phyloP scores from a whole-genome alignment of 2,113 vertebrate genomes.

The Perca schrenkii region DNA sequence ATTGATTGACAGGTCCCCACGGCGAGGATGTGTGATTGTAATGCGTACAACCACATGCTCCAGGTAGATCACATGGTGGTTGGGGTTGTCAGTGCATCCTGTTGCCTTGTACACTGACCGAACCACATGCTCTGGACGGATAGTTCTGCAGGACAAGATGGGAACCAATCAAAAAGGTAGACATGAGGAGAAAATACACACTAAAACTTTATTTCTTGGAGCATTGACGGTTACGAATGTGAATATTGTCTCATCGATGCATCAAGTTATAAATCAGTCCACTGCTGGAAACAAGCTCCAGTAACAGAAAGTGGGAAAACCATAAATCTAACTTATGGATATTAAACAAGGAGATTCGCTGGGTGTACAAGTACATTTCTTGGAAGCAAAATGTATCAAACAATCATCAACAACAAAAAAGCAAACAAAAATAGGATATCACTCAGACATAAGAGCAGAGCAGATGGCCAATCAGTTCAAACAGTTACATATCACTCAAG shows the following conservation, averaged over 20 bases:
- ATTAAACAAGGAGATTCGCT: background rate
- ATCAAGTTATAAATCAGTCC: background rate
- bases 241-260: background rate
- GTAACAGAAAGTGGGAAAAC: background rate
- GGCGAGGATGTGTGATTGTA: slow-evolving; percentile 95
- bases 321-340: background rate
- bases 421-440: background rate
- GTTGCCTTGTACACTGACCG: slow-evolving; percentile 98
- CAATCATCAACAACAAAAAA: too few species aligned
- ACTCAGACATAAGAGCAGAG: background rate
- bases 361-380: background rate
- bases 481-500: background rate
- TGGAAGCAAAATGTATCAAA: background rate
- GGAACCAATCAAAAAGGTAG: background rate
- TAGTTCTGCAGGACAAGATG: slow-evolving; percentile 87
- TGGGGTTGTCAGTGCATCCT: slow-evolving; percentile 93
- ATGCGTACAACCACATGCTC: slow-evolving; percentile 97
- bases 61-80: slow-evolving; percentile 96
- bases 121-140: slow-evolving; percentile 94
- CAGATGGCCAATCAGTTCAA: background rate
- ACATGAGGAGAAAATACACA: background rate
- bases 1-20: slow-evolving; percentile 98
- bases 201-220: background rate
- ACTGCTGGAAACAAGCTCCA: background rate
- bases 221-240: background rate